Base-by-base conservation (phyloP, 1,140 invertebrate genomes). In the Calliphora vicina region DNA sequence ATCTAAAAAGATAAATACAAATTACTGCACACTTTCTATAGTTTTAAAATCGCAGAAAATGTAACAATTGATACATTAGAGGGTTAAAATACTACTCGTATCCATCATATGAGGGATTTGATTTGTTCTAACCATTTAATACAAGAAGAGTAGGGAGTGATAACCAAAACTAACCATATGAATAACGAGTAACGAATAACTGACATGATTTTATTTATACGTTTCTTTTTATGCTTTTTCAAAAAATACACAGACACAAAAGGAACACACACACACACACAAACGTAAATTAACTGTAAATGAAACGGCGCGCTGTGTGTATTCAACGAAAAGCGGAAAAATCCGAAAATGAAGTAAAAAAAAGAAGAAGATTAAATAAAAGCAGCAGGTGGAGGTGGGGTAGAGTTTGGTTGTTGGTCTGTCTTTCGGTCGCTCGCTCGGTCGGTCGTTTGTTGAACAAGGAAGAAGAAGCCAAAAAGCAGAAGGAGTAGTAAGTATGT, bases 291-390 rank as follows among this genome's bases (percentile, higher is more conserved):
- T 42, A 42, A 35, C n/a, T 42, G 27, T 42, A 73, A 72, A 29
- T 42, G 27, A 35, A 35, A 29, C 73, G 29, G 73, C 72, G 26
- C 35, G 35, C 74, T 43, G 8, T 78, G 74, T 78, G 74, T 78
- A 78, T 78, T 78, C 74, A 78, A 78, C 42, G 35, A 78, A 78
- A 25, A 78, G n/a, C 61, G 25, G 61, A 25, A 20, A n/a, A 67
- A 67, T 20, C 23, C 10, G 4, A 67, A 67, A 67, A 9, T 15
- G 12, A 57, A 57, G 50, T n/a, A 15, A 17, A 67, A 67, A 23
- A 67, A 25, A 6, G 25, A 67, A 5, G 20, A 67, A 67, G 25
- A 67, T 67, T 10, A n/a, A 12, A 23, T 23, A 78, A 78, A 78
- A 43, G 35, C 74, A 78, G 35, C 74, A 78, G 35, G 74, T 78